phyloP scores from a whole-genome alignment of 2,113 vertebrate genomes.

The Telmatochromis brichardi region DNA sequence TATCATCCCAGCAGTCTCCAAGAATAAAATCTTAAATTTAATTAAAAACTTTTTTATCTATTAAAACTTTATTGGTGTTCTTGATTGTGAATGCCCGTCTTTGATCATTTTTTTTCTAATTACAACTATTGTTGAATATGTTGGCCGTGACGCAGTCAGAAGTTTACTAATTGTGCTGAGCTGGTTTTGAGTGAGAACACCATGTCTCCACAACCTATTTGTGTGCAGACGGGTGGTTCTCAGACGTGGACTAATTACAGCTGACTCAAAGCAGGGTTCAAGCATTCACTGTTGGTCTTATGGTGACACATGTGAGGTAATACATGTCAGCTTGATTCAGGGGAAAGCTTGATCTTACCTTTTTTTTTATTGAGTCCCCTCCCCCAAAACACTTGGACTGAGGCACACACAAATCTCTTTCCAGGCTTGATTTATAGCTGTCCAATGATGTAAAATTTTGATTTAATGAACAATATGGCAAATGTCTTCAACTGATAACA shows the following conservation, averaged over 20 bases:
- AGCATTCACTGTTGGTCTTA: constrained; percentile 47
- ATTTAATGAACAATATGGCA: not conserved
- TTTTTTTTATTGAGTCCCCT: not conserved
- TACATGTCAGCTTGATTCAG: constrained; percentile 54
- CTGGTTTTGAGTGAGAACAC: not conserved
- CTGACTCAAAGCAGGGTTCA: constrained; percentile 49
- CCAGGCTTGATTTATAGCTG: not conserved
- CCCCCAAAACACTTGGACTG: not conserved
- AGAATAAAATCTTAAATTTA: not conserved
- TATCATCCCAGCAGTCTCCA: not conserved
- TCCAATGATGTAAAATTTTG: not conserved
- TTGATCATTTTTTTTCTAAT: not conserved
- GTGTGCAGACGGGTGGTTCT: constrained; percentile 37
- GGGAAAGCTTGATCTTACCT: constrained; percentile 53
- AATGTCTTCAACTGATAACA: not conserved
- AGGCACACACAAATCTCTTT: not conserved
- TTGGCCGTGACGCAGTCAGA: not conserved
- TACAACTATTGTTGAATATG: not conserved
- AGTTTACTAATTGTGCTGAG: not conserved
- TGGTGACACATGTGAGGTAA: constrained; percentile 59
- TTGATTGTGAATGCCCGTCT: not conserved
- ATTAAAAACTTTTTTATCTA: not conserved
- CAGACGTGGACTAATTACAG: constrained; percentile 52
- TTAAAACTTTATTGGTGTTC: not conserved
- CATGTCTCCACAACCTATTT: constrained; percentile 14